Base-by-base conservation (phyloP, 92 coral and sea anemone genomes). In the Porites divaricata region DNA sequence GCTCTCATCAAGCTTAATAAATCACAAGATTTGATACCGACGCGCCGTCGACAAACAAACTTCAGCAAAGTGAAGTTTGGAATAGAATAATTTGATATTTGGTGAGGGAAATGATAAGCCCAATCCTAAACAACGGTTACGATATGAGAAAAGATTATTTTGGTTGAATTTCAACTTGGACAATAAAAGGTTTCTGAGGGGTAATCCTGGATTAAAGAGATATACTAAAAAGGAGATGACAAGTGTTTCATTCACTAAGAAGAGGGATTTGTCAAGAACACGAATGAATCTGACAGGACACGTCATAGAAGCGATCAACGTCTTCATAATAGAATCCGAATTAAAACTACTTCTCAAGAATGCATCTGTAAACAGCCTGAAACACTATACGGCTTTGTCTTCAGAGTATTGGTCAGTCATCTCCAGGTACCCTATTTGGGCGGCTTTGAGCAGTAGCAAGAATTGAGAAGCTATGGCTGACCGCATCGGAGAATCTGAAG, bases 251-350 rank as follows among this genome's bases (percentile, higher is more conserved):
- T 88, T 91, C 91, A 87, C 79, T 74, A 84, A 88, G 89, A 91
- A 56, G 84, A 78, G 81, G 92, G 94, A 84, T 88, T 91, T 91
- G 94, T 91, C 89, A 90, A 58, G 87, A 78, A 85, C 79, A 59
- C 90, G 89, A 84, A 83, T 85, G 85, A 85, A 69, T 72, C 64
- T 91, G 95, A 91, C 95, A 75, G 67, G 88, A 71, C 85, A 88
- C 83, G 95, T 91, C 95, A 91, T 51, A 21, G 56, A 69, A 70
- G 91, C 78, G 95, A 91, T 88, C 95, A 91, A 91, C 88, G 92
- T 72, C 95, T 91, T 82, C 88, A 91, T 91, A 88, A 91, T 91
- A 85, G 83, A 88, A 91, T 68, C 74, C 85, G 95, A 88, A 91
- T 91, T 91, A 85, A 91, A 90, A 90, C 90, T 85, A 78, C 87